Evolutionary conservation across 2,113 vertebrate species (phyloP).

Genomic region (Grammomys surdaster): DNA sequence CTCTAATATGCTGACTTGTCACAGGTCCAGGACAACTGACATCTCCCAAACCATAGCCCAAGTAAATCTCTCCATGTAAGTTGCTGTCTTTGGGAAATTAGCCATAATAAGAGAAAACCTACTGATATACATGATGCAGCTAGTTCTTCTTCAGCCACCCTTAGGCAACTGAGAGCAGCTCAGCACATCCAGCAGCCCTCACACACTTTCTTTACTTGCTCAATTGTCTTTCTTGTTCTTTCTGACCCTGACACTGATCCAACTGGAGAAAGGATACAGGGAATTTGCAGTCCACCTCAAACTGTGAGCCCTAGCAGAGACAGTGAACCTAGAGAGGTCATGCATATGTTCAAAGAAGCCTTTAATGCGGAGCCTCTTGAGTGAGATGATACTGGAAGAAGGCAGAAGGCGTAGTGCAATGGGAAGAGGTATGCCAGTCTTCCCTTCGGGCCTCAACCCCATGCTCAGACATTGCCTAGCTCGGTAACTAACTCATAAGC

Average conservation of each 20-base stretch:
- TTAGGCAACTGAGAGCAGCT: background rate
- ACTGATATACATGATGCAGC: accelerated
- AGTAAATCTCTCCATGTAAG: background rate
- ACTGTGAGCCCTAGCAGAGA: background rate
- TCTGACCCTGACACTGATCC: background rate
- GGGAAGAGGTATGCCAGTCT: background rate
- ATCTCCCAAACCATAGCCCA: background rate
- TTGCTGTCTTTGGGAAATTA: background rate
- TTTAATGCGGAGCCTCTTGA: background rate
- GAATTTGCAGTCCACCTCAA: background rate
- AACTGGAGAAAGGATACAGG: too few relatives aligned
- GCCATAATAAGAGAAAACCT: background rate
- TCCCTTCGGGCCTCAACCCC: background rate
- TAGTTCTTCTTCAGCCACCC: background rate
- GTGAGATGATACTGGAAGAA: background rate
- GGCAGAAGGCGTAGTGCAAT: background rate
- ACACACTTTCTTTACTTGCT: background rate
- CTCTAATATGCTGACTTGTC: background rate
- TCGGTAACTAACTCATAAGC: background rate
- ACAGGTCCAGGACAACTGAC: background rate
- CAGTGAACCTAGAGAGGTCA: background rate
- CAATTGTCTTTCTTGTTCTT: background rate
- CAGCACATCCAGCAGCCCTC: background rate
- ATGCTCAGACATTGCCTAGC: background rate
- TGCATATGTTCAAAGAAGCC: background rate